Percentiles rank a stretch among this genome's conserved stretches.
Conservation (phyloP, 2,797 vertebrate species). For the Mormyrus proboscirostris region DNA sequence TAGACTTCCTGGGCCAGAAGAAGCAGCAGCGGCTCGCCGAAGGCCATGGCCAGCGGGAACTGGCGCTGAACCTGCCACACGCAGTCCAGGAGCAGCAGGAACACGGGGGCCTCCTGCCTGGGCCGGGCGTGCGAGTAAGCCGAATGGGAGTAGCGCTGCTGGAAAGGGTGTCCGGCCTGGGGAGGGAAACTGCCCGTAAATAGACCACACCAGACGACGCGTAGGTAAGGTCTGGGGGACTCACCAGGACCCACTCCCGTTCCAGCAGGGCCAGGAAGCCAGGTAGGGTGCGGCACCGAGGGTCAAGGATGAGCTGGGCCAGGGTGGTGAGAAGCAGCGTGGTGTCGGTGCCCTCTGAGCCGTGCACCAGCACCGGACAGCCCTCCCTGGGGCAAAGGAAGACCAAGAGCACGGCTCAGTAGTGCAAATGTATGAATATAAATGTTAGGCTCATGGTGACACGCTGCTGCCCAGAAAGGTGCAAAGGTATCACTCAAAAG, state of each 20-base stretch:
- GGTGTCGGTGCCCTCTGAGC: constrained; percentile 71
- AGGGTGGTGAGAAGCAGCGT: constrained; percentile 76
- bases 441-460: neutral
- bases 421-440: too few relatives aligned
- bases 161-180: constrained; percentile 80
- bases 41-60: constrained; percentile 77
- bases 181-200: neutral
- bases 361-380: constrained; percentile 72
- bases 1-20: constrained; percentile 70
- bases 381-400: constrained; percentile 59
- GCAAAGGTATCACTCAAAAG: neutral
- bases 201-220: neutral
- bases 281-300: constrained; percentile 59
- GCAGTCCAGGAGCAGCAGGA: constrained; percentile 83
- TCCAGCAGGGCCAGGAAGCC: constrained; percentile 80
- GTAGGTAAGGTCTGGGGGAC: neutral
- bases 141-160: constrained; percentile 67
- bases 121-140: constrained; percentile 67
- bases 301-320: constrained; percentile 80
- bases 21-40: constrained; percentile 71
- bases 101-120: constrained; percentile 72
- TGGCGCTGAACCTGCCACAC: constrained; percentile 78
- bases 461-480: too few relatives aligned
- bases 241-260: constrained; percentile 79
- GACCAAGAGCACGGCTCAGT: neutral